Evolutionary conservation across 2,888 invertebrate species (phyloP), one percentile per base, ranked within the genome.

Genomic region (Deroplatys truncata): DNA sequence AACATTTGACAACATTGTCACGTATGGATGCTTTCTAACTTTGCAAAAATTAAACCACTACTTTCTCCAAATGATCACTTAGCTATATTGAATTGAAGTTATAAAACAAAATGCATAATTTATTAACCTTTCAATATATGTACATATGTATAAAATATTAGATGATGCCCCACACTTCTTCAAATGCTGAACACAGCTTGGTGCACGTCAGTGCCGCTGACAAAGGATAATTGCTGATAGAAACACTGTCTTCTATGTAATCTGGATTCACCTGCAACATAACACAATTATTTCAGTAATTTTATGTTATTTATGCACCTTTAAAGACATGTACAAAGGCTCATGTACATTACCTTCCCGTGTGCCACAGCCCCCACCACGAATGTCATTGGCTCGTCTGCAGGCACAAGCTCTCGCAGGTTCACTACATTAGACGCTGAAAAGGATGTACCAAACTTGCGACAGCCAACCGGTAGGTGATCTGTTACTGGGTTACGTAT

Each of bases 311-410:
- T n/a, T n/a, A n/a, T n/a, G n/a, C n/a, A n/a, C n/a, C n/a, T n/a
- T n/a, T n/a, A n/a, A n/a, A n/a, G n/a, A n/a, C n/a, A n/a, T n/a
- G n/a, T n/a, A n/a, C n/a, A n/a, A n/a, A n/a, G 31, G 2, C 2
- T 49, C 1, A 3, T 15, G 15, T 7, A 1, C 2, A 2, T 15
- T 90, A 99, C 96, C 93, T 97, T 97, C 89, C 99, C 99, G 94
- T 99, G 98, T 0, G 99, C 99, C 97, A 99, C 99, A 4, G 99
- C 98, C 84, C 99, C 99, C 90, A 99, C 95, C 4, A 99, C 97
- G 91, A 99, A 94, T 0, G 97, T 98, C 90, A 99, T 95, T 0
- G 99, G 98, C 91, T 98, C 97, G 87, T 95, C 95, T 28, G 94
- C 94, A 0, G 98, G 98, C 15, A 98, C 98, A 82, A 99, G 93